Base-by-base conservation (phyloP, 2,113 vertebrate species). In the Caranx ignobilis region DNA sequence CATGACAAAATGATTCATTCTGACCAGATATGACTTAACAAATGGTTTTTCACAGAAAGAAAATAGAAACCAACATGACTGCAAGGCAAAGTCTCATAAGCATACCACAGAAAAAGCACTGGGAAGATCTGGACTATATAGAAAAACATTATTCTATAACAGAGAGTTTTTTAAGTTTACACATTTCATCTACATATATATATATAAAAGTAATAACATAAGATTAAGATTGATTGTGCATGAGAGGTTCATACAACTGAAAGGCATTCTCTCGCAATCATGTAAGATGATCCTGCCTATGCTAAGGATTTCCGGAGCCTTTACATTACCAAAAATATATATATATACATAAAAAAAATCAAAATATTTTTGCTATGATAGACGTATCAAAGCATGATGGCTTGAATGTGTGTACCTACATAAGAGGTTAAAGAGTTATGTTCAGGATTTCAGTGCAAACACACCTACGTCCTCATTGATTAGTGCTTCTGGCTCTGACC, bases 381-480 rank as follows among this genome's bases (percentile, higher is more conserved):
- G 90, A 91, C 91, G 89, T 95, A 95, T 94, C 94, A 96, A 96
- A 95, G 95, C 95, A 94, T 94, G 92, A 96, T 93, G 96, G 95
- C 94, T 95, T 96, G 91, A 91, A 91, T 88, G 91, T 90, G 87
- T 93, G 91, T 94, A 92, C 90, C 89, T 92, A 91, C 80, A 86
- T 55, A 79, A 84, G 74, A 80, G 63, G 85, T 88, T 84, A 82
- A 81, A 71, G 55, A 85, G 79, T 87, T 82, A 78, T 45, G 83
- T 66, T 77, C 72, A 85, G 84, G 86, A 89, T 87, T 81, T 85
- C 78, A 75, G 77, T 91, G 86, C 79, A 66, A 76, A 61, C 79
- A 85, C 52, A 74, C 67, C 35, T 55, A 60, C 41, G 9, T 59
- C 83, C 79, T 75, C 80, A 78, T 63, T 70, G 76, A 84, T 88